Percentiles rank a stretch among this genome's conserved stretches.
Conservation (phyloP, 1,140 invertebrate species). For the Brachionus paranguensis region DNA sequence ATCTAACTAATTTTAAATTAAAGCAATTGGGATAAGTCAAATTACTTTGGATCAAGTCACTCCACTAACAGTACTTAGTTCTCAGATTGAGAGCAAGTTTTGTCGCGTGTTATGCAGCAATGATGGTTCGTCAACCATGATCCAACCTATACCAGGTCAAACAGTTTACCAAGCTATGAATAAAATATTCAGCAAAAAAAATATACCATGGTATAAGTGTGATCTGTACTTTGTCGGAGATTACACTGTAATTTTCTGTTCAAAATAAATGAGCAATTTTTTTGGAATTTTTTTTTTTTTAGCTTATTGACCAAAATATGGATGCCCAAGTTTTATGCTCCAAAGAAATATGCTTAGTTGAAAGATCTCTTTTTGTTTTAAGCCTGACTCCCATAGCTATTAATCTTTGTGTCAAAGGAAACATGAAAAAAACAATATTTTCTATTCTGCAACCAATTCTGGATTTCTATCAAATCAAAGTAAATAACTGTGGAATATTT, state of each 20-base stretch:
- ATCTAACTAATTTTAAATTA: not conserved
- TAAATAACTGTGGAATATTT: not conserved
- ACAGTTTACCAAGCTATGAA: conserved; percentile 13
- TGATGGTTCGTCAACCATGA: conserved; percentile 32
- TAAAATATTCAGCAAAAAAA: conserved; percentile 24
- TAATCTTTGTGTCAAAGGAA: conserved; percentile 26
- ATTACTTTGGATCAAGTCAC: not conserved
- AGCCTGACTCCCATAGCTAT: conserved; percentile 23
- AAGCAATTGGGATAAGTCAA: not conserved
- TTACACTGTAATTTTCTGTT: not conserved
- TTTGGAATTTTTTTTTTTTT: too few species aligned
- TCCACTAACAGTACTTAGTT: not conserved
- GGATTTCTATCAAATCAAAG: conserved; percentile 31
- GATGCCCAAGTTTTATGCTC: not conserved
- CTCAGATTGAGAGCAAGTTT: conserved; percentile 11
- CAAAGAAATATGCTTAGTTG: conserved; percentile 30
- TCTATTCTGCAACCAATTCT: conserved; percentile 12
- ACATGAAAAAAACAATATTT: not conserved
- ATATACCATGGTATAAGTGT: conserved; percentile 31
- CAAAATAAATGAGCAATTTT: not conserved
- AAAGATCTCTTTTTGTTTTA: conserved; percentile 25
- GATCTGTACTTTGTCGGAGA: conserved; percentile 37
- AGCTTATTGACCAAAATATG: not conserved
- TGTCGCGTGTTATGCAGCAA: conserved; percentile 7
- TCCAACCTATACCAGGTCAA: conserved; percentile 7